Percentiles rank a stretch among this genome's conserved stretches.
phyloP scores from a whole-genome alignment of 30 jellyfish, hydroid and myxozoan species.

The Catostylus mosaicus region DNA sequence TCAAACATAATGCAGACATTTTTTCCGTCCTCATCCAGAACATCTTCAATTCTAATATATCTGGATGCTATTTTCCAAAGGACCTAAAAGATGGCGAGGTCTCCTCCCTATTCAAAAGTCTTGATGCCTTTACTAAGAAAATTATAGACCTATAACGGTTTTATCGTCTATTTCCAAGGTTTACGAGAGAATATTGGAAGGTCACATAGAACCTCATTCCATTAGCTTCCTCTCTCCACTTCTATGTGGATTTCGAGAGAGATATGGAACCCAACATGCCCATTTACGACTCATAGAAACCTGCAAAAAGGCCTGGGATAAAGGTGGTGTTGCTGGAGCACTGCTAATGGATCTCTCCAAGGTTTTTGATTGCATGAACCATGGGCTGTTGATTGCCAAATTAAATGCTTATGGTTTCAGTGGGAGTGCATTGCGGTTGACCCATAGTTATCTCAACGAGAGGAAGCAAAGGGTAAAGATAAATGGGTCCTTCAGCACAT shows the following conservation, averaged over 20 bases:
- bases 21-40: not conserved
- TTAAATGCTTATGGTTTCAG: conserved; percentile 35
- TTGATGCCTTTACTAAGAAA: conserved; percentile 1
- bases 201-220: not conserved
- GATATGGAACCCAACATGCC: conserved; percentile 48
- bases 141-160: conserved; percentile 39
- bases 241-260: conserved; percentile 30
- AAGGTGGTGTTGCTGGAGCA: conserved; percentile 5
- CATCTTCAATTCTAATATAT: not conserved
- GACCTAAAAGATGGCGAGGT: conserved; percentile 26
- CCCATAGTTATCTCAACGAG: conserved; percentile 33
- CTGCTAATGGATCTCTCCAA: conserved; percentile 12
- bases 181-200: not conserved
- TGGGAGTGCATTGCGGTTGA: conserved; percentile 10
- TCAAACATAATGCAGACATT: not conserved
- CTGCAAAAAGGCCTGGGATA: conserved; percentile 8
- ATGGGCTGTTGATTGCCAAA: conserved; percentile 14
- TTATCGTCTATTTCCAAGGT: conserved; percentile 16
- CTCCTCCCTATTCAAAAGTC: conserved; percentile 4
- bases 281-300: conserved; percentile 29
- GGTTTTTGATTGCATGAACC: conserved; percentile 25
- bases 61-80: conserved; percentile 1
- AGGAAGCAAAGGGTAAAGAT: conserved; percentile 51
- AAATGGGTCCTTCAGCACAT: conserved; percentile 38
- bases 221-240: conserved; percentile 9